Conservation (phyloP, 1,140 invertebrate genomes). For the Ceratina australensis region DNA sequence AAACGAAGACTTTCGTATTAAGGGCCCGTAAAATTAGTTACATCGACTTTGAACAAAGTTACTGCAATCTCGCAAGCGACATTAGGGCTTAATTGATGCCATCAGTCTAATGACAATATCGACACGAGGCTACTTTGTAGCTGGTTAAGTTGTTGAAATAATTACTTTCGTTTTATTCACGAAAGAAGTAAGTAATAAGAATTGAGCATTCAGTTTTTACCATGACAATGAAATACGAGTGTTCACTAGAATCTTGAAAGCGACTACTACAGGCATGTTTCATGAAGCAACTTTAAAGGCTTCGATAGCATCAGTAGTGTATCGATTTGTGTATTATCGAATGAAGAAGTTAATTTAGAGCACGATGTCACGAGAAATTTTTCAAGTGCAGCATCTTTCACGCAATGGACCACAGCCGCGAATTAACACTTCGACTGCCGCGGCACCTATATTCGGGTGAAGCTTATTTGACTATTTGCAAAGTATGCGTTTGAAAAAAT, state of each 20-base stretch:
- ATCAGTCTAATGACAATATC: neutral
- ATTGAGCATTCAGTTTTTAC: neutral
- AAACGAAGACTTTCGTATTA: conserved; percentile 18
- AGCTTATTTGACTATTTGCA: too few species aligned
- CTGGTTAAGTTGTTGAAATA: neutral
- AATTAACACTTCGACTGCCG: too few species aligned
- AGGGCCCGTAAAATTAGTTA: conserved; percentile 24
- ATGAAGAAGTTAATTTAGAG: neutral
- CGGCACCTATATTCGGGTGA: too few species aligned
- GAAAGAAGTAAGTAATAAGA: neutral
- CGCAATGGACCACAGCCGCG: neutral
- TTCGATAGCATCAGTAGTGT: neutral
- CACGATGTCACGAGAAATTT: neutral
- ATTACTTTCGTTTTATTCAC: neutral
- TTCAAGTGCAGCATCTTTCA: neutral
- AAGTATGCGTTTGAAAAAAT: too few species aligned
- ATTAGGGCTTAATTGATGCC: conserved; percentile 12
- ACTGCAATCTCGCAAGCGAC: neutral
- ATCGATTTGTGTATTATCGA: neutral
- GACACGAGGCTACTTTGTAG: neutral
- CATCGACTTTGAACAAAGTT: conserved; percentile 15
- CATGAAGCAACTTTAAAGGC: neutral
- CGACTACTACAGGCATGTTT: neutral
- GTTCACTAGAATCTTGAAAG: neutral
- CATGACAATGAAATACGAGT: neutral